These are phyloP conservation scores for Nebria salina DNA, from an alignment of 2,888 invertebrate genomes.

Conservation along the genomic window DNA sequence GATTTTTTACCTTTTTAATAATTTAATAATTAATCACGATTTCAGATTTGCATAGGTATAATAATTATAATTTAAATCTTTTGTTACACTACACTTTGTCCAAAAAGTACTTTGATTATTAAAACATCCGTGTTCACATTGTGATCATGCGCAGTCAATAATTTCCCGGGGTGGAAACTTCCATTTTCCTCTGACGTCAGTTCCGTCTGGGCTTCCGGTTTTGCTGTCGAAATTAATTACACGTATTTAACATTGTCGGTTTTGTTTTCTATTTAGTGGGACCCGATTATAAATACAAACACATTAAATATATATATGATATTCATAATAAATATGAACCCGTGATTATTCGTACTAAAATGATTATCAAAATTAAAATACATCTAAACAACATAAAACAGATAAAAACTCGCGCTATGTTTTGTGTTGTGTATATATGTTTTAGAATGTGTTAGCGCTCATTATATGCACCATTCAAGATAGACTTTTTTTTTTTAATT, in stretches of 20 bases:
- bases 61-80: conserved; percentile 51
- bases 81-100: conserved; percentile 52
- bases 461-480: not conserved
- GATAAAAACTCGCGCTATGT: not conserved
- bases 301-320: conserved; percentile 4
- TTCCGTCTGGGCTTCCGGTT: conserved; percentile 56
- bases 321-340: conserved; percentile 6
- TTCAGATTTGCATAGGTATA: conserved; percentile 41
- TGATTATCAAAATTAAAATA: not conserved
- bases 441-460: not conserved
- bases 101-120: conserved; percentile 52
- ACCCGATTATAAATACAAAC: conserved; percentile 15
- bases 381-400: conserved; percentile 1
- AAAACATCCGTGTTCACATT: conserved; percentile 51
- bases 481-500: not conserved
- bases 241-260: conserved; percentile 25
- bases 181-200: conserved; percentile 60
- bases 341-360: not conserved
- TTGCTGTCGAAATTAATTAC: conserved; percentile 53
- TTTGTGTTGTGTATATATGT: not conserved
- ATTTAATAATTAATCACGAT: conserved; percentile 41
- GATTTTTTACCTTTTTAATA: not conserved
- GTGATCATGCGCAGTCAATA: conserved; percentile 55
- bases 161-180: conserved; percentile 60
- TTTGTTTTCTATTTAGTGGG: conserved; percentile 5